Percentiles rank a stretch among this genome's conserved stretches.
phyloP scores from a whole-genome alignment of 2,797 vertebrate species.

The Furcifer pardalis region DNA sequence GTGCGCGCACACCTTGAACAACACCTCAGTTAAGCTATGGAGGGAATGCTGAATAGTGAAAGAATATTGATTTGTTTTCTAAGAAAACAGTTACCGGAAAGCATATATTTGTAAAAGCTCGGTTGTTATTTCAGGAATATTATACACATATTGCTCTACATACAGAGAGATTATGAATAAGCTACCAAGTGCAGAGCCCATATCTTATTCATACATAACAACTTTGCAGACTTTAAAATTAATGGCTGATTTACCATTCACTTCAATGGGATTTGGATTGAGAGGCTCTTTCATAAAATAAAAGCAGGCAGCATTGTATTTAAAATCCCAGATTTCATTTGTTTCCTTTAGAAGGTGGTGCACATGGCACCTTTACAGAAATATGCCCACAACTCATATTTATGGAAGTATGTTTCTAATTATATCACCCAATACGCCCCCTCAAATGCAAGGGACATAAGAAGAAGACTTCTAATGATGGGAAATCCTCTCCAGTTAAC shows the following conservation, averaged over 20 bases:
- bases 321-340: slow-evolving; percentile 43
- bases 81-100: slow-evolving; percentile 50
- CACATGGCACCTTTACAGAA: slow-evolving; percentile 30
- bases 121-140: slow-evolving; percentile 59
- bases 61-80: slow-evolving; percentile 65
- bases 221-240: slow-evolving; percentile 19
- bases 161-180: slow-evolving; percentile 44
- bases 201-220: slow-evolving; percentile 24
- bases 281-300: slow-evolving; percentile 31
- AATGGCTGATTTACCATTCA: slow-evolving; percentile 30
- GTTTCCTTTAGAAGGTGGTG: slow-evolving; percentile 29
- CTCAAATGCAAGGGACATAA: no score
- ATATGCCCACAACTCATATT: slow-evolving; percentile 7
- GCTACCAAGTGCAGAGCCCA: slow-evolving; percentile 7
- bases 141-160: slow-evolving; percentile 29
- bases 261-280: slow-evolving; percentile 21
- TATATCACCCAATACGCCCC: no score
- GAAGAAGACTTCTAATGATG: no score
- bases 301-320: slow-evolving; percentile 31
- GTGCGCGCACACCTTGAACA: slow-evolving; percentile 57
- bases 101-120: slow-evolving; percentile 37
- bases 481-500: slow-evolving; percentile 34
- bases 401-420: slow-evolving; percentile 19
- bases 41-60: slow-evolving; percentile 52
- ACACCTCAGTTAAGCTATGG: slow-evolving; percentile 56